Conservation (phyloP, 2,888 invertebrate genomes). For the Melanotus villosus region DNA sequence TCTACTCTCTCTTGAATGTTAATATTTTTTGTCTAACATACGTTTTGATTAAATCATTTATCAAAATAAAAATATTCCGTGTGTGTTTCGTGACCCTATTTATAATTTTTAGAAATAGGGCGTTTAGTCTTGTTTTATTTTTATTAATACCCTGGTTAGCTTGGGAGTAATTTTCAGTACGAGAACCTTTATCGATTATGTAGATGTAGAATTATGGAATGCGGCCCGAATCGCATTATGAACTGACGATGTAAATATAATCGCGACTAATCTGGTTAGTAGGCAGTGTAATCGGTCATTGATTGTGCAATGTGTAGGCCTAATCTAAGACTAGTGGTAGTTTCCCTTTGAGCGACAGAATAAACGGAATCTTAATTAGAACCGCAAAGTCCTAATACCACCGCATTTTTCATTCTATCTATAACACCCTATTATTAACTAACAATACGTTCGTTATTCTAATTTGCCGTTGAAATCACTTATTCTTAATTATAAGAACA, state of each 20-base stretch:
- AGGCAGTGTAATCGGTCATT: conserved; percentile 21
- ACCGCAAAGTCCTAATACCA: background rate
- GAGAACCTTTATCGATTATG: conserved; percentile 19
- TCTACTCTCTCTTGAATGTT: too few species aligned
- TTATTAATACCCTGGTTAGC: background rate
- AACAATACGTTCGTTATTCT: conserved; percentile 20
- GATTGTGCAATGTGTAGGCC: conserved; percentile 12
- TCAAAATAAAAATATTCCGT: too few species aligned
- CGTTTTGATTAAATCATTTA: too few species aligned
- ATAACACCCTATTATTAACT: background rate
- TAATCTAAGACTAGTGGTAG: conserved; percentile 9
- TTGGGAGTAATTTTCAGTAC: background rate
- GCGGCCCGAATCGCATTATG: conserved; percentile 17
- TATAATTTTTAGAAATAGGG: background rate
- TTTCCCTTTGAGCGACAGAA: background rate
- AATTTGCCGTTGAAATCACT: conserved; percentile 8
- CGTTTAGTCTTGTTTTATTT: background rate
- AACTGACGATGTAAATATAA: conserved; percentile 21
- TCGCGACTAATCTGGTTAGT: conserved; percentile 23
- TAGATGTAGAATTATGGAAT: conserved; percentile 20
- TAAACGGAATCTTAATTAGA: conserved; percentile 4
- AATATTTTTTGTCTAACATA: too few species aligned
- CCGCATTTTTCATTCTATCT: background rate
- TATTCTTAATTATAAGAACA: conserved; percentile 19
- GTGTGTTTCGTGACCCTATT: too few species aligned